Percentiles rank a stretch among this genome's conserved stretches.
Evolutionary conservation across 2,888 invertebrate species (phyloP).

Genomic region (Leptodirus hochenwartii): DNA sequence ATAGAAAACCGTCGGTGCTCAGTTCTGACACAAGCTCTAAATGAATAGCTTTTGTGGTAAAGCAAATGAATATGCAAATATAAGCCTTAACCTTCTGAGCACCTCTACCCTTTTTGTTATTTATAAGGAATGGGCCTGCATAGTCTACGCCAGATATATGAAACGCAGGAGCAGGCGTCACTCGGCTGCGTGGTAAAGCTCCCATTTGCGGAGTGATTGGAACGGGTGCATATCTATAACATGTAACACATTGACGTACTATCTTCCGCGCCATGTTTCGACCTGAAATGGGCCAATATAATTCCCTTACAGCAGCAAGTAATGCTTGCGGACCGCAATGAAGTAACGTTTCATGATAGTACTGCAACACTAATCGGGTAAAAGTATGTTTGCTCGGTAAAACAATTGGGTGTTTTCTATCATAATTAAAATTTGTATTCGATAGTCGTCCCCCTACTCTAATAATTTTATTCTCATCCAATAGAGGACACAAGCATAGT

Average conservation of each 20-base stretch:
- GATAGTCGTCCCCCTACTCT: constrained; percentile 13
- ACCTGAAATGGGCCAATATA: constrained; percentile 13
- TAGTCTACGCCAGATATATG: constrained; percentile 11
- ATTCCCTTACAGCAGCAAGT: constrained; percentile 6
- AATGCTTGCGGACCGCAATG: constrained; percentile 8
- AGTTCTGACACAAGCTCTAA: constrained; percentile 8
- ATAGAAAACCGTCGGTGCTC: constrained; percentile 6
- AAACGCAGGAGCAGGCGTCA: constrained; percentile 9
- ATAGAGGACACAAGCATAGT: constrained; percentile 2
- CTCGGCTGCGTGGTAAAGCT: constrained; percentile 11
- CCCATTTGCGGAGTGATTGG: constrained; percentile 14
- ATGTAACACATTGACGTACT: constrained; percentile 12
- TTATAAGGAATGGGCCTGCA: constrained; percentile 8
- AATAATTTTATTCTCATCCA: constrained; percentile 10
- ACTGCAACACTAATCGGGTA: no score
- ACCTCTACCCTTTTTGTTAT: no score
- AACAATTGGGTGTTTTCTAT: constrained; percentile 12
- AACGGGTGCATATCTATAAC: constrained; percentile 9
- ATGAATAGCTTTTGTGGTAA: constrained; percentile 7
- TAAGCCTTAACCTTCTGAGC: constrained; percentile 2
- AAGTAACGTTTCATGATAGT: constrained; percentile 5
- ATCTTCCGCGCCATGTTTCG: constrained; percentile 10
- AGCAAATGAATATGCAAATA: constrained; percentile 2
- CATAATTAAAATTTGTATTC: constrained; percentile 8
- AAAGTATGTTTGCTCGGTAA: constrained; percentile 10